Percentiles rank a stretch among this genome's conserved stretches.
Conservation (phyloP, 2,797 vertebrate genomes). For the Adrianichthys oophorus region DNA sequence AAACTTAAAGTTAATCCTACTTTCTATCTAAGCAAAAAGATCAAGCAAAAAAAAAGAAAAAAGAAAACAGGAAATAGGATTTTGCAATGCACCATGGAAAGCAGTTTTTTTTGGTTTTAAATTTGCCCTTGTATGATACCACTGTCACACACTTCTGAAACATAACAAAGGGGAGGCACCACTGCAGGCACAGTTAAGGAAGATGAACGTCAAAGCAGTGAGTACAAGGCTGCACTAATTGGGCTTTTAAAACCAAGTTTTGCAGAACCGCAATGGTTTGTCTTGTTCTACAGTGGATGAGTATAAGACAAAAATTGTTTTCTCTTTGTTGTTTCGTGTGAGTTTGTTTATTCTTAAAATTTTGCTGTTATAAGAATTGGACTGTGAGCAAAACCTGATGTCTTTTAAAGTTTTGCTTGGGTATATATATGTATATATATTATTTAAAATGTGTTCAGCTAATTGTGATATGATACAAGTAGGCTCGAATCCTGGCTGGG, state of each 20-base stretch:
- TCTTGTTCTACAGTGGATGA: constrained; percentile 48
- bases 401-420: constrained; percentile 30
- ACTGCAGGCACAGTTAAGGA: constrained; percentile 38
- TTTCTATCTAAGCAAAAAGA: no score
- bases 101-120: constrained; percentile 14
- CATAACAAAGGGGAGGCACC: constrained; percentile 32
- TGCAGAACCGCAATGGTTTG: constrained; percentile 45
- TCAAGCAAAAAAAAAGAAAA: background rate
- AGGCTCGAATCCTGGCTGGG: no score
- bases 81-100: constrained; percentile 8
- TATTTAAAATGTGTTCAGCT: background rate
- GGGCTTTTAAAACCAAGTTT: constrained; percentile 66
- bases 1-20: no score
- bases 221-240: constrained; percentile 74
- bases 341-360: constrained; percentile 18
- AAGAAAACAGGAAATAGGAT: constrained; percentile 10
- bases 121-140: constrained; percentile 42
- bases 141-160: constrained; percentile 19
- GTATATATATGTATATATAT: background rate
- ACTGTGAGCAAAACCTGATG: constrained; percentile 6
- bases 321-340: constrained; percentile 38
- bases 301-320: constrained; percentile 57
- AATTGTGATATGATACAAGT: background rate
- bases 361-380: constrained; percentile 12
- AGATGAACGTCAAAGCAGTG: constrained; percentile 72